Conservation (phyloP, 2,797 vertebrate species). For the Premnoplex brunnescens region DNA sequence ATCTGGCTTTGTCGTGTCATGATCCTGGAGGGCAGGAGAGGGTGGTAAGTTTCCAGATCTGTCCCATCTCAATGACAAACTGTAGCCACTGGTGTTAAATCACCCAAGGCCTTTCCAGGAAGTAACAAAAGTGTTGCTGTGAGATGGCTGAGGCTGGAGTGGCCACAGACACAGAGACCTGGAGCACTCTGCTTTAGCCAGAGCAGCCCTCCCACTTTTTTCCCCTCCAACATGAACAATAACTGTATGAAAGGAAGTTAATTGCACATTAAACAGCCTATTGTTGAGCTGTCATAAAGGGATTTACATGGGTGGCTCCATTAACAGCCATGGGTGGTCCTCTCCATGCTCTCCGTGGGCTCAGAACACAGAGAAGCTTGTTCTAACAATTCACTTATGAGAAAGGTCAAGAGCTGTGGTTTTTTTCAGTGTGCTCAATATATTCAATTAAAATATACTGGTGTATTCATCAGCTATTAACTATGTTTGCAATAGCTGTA, state of each 20-base stretch:
- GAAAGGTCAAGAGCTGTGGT: conserved; percentile 54
- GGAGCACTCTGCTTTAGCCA: background rate
- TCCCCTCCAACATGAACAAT: background rate
- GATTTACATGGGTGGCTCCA: conserved; percentile 1
- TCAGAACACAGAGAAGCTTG: background rate
- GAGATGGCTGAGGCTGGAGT: background rate
- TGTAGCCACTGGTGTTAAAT: background rate
- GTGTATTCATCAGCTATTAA: conserved; percentile 56
- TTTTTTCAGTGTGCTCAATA: conserved; percentile 51
- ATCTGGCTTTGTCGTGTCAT: background rate
- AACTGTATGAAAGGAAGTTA: conserved; percentile 16
- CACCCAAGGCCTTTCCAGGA: background rate
- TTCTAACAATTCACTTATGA: conserved; percentile 31
- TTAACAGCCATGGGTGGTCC: background rate
- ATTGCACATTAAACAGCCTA: background rate
- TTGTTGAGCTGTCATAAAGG: conserved; percentile 1
- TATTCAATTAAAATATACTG: conserved; percentile 61
- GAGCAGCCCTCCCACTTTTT: background rate
- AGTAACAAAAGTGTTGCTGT: background rate
- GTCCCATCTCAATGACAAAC: background rate
- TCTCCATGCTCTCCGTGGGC: background rate
- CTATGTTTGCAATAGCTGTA: conserved; percentile 45
- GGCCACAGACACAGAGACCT: background rate
- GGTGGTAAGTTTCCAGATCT: background rate
- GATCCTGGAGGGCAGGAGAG: background rate